Evolutionary conservation across 2,888 invertebrate species (phyloP).

Genomic region (Dynastes grantii): DNA sequence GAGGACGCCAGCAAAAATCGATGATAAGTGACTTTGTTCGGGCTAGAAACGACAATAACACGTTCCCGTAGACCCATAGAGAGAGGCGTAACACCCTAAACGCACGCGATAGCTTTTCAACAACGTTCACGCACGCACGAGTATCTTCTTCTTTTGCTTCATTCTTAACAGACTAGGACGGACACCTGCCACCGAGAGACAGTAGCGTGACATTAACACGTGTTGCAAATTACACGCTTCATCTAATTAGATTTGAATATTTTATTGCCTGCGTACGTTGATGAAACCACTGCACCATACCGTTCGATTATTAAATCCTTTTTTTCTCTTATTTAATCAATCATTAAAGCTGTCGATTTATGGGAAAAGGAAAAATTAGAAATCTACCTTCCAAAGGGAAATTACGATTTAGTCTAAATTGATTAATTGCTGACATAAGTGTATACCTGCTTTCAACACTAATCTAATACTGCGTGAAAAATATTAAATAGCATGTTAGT

Average conservation of each 20-base stretch:
- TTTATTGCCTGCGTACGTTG: conserved; percentile 24
- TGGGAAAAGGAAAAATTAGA: not conserved
- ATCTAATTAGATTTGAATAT: conserved; percentile 44
- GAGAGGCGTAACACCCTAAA: conserved; percentile 41
- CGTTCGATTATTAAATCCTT: not conserved
- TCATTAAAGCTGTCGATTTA: conserved; percentile 13
- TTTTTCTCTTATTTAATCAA: not conserved
- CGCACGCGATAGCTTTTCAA: conserved; percentile 48
- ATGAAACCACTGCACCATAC: conserved; percentile 20
- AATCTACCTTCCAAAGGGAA: no score
- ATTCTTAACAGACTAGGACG: not conserved
- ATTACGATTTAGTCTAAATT: no score
- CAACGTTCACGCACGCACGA: conserved; percentile 48
- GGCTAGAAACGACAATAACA: conserved; percentile 35
- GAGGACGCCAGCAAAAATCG: conserved; percentile 34
- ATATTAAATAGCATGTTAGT: no score
- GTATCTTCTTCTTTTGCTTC: conserved; percentile 26
- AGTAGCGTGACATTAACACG: conserved; percentile 49
- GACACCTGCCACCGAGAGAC: conserved; percentile 43
- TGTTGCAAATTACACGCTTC: conserved; percentile 48
- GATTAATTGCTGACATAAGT: no score
- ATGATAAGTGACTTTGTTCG: conserved; percentile 34
- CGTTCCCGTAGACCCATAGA: conserved; percentile 29
- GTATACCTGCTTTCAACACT: no score
- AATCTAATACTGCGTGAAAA: no score